Evolutionary conservation across 2,797 vertebrate genomes (phyloP).

Genomic region (Salmo trutta): DNA sequence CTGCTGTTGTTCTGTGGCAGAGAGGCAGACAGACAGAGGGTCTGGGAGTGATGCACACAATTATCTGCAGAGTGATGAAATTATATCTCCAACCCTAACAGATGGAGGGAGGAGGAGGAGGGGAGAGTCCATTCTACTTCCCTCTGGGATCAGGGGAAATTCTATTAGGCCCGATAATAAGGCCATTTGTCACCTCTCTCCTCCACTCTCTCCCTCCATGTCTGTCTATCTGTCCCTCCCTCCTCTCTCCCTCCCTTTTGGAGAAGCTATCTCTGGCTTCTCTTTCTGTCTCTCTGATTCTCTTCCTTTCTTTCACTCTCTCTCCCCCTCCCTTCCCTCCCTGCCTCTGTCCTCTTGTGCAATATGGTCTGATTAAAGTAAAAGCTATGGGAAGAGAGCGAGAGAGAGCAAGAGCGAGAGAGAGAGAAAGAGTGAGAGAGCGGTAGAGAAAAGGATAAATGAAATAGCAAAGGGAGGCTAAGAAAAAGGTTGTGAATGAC

Average conservation of each 20-base stretch:
- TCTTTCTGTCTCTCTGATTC: not conserved
- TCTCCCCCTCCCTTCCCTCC: not conserved
- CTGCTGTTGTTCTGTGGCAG: constrained; percentile 14
- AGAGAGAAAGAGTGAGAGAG: not conserved
- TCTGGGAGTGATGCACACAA: constrained; percentile 61
- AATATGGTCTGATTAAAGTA: not conserved
- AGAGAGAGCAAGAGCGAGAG: not conserved
- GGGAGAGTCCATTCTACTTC: constrained; percentile 65
- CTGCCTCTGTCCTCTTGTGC: not conserved
- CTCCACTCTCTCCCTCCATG: constrained; percentile 32
- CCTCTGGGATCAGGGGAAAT: constrained; percentile 65
- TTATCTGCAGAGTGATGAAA: constrained; percentile 75
- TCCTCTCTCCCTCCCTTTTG: constrained; percentile 24
- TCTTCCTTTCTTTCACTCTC: not conserved
- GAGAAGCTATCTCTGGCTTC: constrained; percentile 24
- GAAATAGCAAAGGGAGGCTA: not conserved
- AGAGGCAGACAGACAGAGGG: constrained; percentile 39
- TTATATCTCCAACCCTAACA: constrained; percentile 64
- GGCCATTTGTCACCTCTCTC: constrained; percentile 69
- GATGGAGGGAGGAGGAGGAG: constrained; percentile 64
- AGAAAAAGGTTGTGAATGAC: too few species aligned
- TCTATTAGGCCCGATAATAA: constrained; percentile 68
- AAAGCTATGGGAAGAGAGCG: not conserved
- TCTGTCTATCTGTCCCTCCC: constrained; percentile 38
- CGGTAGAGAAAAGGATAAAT: not conserved